phyloP scores from a whole-genome alignment of 2,113 vertebrate genomes.

The Shinisaurus crocodilurus region DNA sequence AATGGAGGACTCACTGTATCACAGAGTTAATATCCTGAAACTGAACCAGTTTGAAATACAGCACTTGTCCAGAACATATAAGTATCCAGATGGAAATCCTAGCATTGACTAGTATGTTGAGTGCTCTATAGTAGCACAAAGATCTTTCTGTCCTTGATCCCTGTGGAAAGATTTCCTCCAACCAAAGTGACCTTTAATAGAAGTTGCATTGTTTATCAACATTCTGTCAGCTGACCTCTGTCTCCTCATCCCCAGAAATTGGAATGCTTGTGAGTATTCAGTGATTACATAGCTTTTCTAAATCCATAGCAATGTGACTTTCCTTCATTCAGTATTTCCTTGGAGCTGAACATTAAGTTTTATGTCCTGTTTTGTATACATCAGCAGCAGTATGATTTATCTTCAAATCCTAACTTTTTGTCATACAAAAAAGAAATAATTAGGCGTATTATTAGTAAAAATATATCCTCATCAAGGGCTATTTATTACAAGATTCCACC shows the following conservation, averaged over 20 bases:
- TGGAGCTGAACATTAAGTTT: constrained; percentile 28
- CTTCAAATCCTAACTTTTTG: constrained; percentile 51
- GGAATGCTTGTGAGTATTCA: constrained; percentile 1
- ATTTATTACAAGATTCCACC: constrained; percentile 53
- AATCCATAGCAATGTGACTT: background rate
- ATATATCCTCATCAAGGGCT: constrained; percentile 45
- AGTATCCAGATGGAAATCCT: background rate
- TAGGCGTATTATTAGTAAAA: constrained; percentile 52
- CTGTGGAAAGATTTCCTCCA: background rate
- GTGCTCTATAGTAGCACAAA: background rate
- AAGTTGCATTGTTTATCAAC: background rate
- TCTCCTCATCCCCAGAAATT: background rate
- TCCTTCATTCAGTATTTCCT: constrained; percentile 25
- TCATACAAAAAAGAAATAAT: constrained; percentile 41
- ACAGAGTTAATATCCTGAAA: background rate
- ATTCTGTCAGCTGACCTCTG: background rate
- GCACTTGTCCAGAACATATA: background rate
- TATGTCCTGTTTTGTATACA: constrained; percentile 60
- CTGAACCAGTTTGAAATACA: background rate
- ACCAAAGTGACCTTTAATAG: background rate
- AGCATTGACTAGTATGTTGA: background rate
- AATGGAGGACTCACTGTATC: background rate
- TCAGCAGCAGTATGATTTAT: constrained; percentile 64
- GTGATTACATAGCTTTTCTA: background rate
- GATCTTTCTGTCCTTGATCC: background rate